These are phyloP conservation scores for Otocyon megalotis DNA, from an alignment of 2,113 vertebrate genomes.

Conservation along the genomic window DNA sequence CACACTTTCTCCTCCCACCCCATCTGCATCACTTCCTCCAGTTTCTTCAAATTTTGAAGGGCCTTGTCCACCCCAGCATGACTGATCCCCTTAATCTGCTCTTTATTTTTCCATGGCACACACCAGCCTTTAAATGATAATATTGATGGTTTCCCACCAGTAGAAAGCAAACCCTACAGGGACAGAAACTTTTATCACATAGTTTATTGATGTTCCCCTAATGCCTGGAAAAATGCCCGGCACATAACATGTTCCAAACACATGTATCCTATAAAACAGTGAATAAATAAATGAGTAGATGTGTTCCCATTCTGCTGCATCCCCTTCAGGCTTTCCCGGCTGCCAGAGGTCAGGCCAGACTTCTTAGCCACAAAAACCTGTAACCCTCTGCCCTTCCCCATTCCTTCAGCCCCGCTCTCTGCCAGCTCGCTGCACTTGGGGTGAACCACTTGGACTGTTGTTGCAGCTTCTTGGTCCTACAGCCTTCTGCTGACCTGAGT, in stretches of 20 bases:
- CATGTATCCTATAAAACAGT: background rate
- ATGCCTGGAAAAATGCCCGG: background rate
- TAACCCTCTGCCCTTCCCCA: background rate
- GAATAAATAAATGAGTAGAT: background rate
- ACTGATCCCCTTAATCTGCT: background rate
- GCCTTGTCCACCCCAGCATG: background rate
- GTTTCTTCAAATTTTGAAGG: background rate
- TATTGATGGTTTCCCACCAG: background rate
- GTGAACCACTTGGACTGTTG: background rate
- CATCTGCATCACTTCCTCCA: background rate
- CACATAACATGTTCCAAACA: background rate
- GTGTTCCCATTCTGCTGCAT: background rate
- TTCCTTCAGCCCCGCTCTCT: background rate
- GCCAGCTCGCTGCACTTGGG: background rate
- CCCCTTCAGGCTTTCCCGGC: background rate
- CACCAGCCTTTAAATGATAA: background rate
- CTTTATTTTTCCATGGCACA: background rate
- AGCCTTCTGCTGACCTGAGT: background rate
- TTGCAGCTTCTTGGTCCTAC: background rate
- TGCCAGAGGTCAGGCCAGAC: background rate
- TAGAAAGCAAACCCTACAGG: background rate
- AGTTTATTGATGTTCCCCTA: background rate
- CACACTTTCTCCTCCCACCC: background rate
- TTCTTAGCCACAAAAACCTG: background rate
- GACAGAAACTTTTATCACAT: background rate